Evolutionary conservation across 2,797 vertebrate species (phyloP), one percentile per base, ranked within the genome.

Genomic region (Poecilia velifera): DNA sequence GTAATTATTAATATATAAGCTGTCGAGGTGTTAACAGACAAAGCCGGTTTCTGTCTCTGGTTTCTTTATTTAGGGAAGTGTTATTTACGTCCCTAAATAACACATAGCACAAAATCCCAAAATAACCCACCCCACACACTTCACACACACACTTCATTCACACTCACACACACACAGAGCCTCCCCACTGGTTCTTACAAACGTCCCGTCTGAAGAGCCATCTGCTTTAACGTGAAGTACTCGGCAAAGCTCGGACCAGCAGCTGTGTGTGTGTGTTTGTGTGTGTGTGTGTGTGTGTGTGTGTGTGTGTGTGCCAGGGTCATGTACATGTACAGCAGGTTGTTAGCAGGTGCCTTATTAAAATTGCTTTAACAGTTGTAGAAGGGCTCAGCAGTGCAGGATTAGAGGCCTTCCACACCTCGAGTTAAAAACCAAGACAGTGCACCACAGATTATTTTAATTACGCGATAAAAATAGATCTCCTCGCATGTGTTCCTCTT

Each of bases 11-110:
- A 90, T 84, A 72, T 75, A 73, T 18, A 64, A 41, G 45, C 76
- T 43, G 73, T 76, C 45, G 72, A 80, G 59, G 73, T 72, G 71
- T 75, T 74, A 82, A 85, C 47, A n/a, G 72, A 47, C 82, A 64
- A 73, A 86, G 82, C 86, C 81, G 79, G 84, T 88, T 90, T 47
- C 64, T 49, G 72, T 79, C 75, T 68, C 59, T 73, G 74, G 41
- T 77, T 77, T 76, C 84, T 84, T 41, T 41, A 41, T 41, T 41
- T 41, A 41, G 7, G 1, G 41, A 41, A 22, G 74, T 76, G 79
- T 79, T 64, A 64, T 79, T 78, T 85, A 88, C 79, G 84, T 89
- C 89, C 87, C 77, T 85, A 92, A 93, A 93, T 92, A 91, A 90
- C 87, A 80, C 87, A 74, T 82, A 83, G 89, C 88, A 81, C 77